Conservation (phyloP, 2,888 invertebrate genomes). For the Tetranychus piercei region DNA sequence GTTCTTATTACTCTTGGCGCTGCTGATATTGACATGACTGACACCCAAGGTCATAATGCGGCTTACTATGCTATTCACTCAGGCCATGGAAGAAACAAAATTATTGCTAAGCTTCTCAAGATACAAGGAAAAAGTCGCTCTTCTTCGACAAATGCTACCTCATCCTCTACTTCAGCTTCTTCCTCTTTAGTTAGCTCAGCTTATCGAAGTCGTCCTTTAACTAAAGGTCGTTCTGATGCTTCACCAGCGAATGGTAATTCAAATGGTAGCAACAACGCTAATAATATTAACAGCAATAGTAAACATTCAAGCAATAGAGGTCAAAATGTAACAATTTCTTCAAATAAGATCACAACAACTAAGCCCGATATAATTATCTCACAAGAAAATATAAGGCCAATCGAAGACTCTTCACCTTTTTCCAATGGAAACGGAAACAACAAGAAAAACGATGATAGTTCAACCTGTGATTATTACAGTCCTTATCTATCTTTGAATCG, state of each 20-base stretch:
- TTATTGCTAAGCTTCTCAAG: constrained; percentile 16
- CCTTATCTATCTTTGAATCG: no score
- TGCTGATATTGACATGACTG: constrained; percentile 32
- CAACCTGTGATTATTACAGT: no score
- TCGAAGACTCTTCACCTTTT: no score
- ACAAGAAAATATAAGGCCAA: no score
- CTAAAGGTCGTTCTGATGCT: no score
- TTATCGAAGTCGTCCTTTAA: no score
- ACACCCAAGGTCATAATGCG: constrained; percentile 35
- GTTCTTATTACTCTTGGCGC: constrained; percentile 32
- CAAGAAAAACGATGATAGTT: no score
- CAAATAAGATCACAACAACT: no score
- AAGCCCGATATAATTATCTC: no score
- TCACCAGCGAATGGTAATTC: neutral
- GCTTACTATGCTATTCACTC: constrained; percentile 34
- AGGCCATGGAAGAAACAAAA: constrained; percentile 30
- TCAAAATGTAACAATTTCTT: no score
- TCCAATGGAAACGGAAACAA: no score
- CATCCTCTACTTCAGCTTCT: neutral
- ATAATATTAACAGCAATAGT: neutral
- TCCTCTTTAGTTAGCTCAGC: neutral
- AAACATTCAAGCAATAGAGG: neutral
- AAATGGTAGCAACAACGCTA: neutral
- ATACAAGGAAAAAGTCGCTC: constrained; percentile 6
- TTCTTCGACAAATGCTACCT: neutral